Evolutionary conservation across 1,140 invertebrate species (phyloP).

Genomic region (Thereuonema tuberculata): DNA sequence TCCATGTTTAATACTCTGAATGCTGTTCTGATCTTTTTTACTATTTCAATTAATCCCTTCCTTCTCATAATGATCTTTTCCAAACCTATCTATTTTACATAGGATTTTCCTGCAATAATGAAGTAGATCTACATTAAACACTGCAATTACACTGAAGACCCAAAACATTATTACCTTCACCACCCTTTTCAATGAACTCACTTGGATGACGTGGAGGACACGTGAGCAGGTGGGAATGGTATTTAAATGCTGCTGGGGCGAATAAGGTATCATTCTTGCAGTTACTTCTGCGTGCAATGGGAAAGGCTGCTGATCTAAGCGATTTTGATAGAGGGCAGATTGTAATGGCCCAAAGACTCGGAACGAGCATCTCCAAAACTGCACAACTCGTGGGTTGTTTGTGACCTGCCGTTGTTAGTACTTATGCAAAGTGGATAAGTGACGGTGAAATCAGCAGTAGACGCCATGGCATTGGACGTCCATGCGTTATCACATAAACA

Average conservation of each 20-base stretch:
- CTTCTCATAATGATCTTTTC: too few relatives aligned
- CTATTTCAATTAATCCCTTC: too few relatives aligned
- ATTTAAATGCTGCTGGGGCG: neutral
- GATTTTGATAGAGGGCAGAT: neutral
- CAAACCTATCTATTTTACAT: too few relatives aligned
- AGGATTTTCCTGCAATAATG: too few relatives aligned
- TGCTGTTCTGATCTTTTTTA: too few relatives aligned
- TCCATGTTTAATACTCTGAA: too few relatives aligned
- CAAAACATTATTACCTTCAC: neutral
- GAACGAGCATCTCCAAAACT: neutral
- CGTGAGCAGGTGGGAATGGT: neutral
- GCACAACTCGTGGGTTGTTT: neutral
- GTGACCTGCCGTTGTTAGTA: neutral
- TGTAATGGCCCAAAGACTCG: neutral
- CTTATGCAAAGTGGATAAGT: neutral
- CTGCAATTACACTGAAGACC: neutral
- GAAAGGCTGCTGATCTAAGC: neutral
- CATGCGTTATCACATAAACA: neutral
- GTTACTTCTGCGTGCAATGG: neutral
- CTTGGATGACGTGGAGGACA: neutral
- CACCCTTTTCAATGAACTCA: neutral
- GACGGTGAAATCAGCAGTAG: neutral
- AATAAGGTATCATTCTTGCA: neutral
- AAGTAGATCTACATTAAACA: too few relatives aligned
- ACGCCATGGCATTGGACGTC: neutral